These are phyloP conservation scores for Oncorhynchus keta DNA, from an alignment of 2,113 vertebrate species.

Conservation along the genomic window DNA sequence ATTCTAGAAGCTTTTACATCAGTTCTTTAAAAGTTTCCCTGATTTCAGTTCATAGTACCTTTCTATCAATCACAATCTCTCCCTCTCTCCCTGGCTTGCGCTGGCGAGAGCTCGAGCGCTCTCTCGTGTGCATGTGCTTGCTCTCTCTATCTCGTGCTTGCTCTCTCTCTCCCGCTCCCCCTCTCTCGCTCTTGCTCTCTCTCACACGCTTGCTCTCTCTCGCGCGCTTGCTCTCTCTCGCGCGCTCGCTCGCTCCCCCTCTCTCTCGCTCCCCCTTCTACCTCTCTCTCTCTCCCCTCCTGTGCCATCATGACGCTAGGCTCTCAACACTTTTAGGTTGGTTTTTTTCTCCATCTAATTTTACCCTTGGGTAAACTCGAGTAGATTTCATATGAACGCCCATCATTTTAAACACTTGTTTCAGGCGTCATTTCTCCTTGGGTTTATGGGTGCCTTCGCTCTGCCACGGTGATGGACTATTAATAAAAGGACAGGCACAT, in stretches of 20 bases:
- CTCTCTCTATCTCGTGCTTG: too few species aligned
- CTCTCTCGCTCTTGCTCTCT: too few species aligned
- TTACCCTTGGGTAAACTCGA: constrained; percentile 73
- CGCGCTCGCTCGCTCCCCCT: neutral
- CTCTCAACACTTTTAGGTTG: constrained; percentile 62
- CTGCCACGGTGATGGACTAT: constrained; percentile 61
- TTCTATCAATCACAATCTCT: too few species aligned
- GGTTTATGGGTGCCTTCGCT: constrained; percentile 65
- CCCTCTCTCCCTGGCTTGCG: too few species aligned
- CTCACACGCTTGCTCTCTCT: neutral
- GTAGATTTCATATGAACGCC: constrained; percentile 67
- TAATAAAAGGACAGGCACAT: constrained; percentile 65
- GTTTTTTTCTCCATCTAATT: constrained; percentile 73
- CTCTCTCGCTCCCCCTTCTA: neutral
- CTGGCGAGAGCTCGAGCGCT: too few species aligned
- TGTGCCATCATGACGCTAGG: constrained; percentile 49
- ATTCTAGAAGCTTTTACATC: constrained; percentile 46
- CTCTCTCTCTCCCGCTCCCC: neutral
- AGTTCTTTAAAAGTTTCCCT: constrained; percentile 57
- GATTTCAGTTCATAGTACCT: constrained; percentile 42
- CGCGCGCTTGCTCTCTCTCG: constrained; percentile 25
- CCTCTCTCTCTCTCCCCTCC: constrained; percentile 21
- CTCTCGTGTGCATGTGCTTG: too few species aligned
- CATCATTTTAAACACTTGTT: constrained; percentile 77
- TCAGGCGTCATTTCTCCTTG: constrained; percentile 65